A percentile compares a stretch with the other conserved stretches of the same genome.
phyloP scores from a whole-genome alignment of 2,113 vertebrate species.

The Microcebus ravelobensis region DNA sequence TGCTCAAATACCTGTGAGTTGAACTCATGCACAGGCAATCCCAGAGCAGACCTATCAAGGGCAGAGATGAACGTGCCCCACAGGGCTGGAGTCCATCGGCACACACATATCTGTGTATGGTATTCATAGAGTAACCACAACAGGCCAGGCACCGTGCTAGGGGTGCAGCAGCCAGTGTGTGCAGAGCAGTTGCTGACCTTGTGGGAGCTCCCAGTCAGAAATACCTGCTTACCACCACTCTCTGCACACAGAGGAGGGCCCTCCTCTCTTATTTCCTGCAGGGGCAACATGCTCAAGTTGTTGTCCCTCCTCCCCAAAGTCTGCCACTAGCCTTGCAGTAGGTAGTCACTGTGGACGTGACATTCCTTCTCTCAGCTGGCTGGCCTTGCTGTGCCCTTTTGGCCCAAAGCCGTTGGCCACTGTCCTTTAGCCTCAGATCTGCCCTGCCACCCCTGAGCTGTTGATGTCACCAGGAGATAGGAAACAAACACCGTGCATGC shows the following conservation, averaged over 20 bases:
- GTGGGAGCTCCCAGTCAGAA: not conserved
- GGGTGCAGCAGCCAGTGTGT: not conserved
- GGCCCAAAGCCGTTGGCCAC: not conserved
- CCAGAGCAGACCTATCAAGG: not conserved
- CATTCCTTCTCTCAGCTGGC: conserved; percentile 34
- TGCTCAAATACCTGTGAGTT: not conserved
- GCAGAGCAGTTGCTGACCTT: not conserved
- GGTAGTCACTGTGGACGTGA: not conserved
- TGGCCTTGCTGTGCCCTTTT: conserved; percentile 39
- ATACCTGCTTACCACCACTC: not conserved
- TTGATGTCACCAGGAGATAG: not conserved
- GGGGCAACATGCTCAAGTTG: not conserved
- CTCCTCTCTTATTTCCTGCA: not conserved
- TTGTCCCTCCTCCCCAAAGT: not conserved
- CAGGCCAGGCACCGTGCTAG: not conserved
- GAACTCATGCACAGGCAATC: not conserved
- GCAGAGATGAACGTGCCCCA: not conserved
- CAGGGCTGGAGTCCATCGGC: not conserved
- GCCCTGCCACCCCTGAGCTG: not conserved
- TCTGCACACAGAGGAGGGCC: not conserved
- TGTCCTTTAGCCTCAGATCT: conserved; percentile 14
- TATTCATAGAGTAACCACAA: not conserved
- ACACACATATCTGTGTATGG: rapidly evolving
- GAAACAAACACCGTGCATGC: not conserved
- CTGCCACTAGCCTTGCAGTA: not conserved